These are phyloP conservation scores for Xestia ashworthii DNA, from an alignment of 2,888 invertebrate genomes.

Conservation along the genomic window DNA sequence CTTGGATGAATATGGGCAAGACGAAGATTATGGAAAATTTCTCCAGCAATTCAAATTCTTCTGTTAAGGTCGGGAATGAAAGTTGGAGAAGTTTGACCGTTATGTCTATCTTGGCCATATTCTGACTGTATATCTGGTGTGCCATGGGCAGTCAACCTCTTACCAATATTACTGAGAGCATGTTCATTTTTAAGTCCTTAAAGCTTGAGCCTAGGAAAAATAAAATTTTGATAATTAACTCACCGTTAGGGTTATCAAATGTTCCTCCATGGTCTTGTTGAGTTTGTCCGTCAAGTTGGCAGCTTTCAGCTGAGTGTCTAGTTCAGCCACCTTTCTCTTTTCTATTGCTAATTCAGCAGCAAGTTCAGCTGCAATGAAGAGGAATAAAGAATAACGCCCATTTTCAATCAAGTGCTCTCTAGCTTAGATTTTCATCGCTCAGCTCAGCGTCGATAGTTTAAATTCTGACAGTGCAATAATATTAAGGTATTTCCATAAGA, in stretches of 20 bases:
- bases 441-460: not conserved
- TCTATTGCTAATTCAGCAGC: constrained; percentile 76
- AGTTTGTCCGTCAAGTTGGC: constrained; percentile 69
- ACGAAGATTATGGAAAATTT: too few relatives aligned
- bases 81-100: too few relatives aligned
- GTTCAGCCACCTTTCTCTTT: constrained; percentile 75
- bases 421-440: not conserved
- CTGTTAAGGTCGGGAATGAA: too few relatives aligned
- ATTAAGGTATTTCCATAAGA: not conserved
- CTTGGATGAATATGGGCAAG: too few relatives aligned
- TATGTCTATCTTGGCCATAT: too few relatives aligned
- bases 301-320: constrained; percentile 76
- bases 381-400: not conserved
- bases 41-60: too few relatives aligned
- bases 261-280: constrained; percentile 71
- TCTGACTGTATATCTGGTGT: too few relatives aligned
- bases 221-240: constrained; percentile 35
- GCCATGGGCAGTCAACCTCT: too few relatives aligned
- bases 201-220: not conserved
- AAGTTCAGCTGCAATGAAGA: constrained; percentile 73
- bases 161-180: not conserved
- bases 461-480: not conserved
- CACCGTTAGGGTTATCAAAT: constrained; percentile 65
- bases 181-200: not conserved
- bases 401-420: not conserved